Conservation (phyloP, 2,888 invertebrate species). For the Monoplex corrugatus region DNA sequence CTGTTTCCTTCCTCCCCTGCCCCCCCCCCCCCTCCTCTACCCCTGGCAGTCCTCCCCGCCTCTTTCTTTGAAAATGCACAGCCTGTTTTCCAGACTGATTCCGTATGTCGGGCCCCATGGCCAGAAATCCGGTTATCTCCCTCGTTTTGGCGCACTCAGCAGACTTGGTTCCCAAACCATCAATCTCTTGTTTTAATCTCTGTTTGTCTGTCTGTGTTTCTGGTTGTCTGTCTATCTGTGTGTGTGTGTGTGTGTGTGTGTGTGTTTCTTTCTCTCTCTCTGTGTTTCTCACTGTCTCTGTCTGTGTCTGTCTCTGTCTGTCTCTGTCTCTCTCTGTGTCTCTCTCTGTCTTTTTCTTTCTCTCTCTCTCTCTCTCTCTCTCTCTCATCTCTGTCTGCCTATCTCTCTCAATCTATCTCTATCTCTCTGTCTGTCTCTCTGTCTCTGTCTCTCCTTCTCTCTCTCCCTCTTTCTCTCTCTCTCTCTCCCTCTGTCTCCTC, state of each 20-base stretch:
- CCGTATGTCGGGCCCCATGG: too few relatives aligned
- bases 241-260: background rate
- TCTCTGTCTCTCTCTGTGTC: background rate
- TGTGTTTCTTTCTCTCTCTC: background rate
- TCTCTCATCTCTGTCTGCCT: background rate
- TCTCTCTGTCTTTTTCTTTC: constrained; percentile 6
- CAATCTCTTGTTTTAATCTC: too few relatives aligned
- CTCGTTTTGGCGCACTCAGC: too few relatives aligned
- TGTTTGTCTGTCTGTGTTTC: background rate
- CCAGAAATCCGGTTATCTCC: too few relatives aligned
- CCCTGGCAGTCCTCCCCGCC: constrained; percentile 19
- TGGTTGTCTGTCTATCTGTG: too few relatives aligned
- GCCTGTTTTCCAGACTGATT: too few relatives aligned
- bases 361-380: constrained; percentile 32
- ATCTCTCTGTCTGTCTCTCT: constrained; percentile 9
- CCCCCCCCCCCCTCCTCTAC: too few relatives aligned
- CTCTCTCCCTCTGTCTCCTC: background rate
- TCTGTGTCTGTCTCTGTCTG: background rate
- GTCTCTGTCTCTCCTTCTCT: background rate
- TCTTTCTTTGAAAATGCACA: too few relatives aligned
- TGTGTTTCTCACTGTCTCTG: background rate
- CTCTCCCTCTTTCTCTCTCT: background rate
- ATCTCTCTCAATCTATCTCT: constrained; percentile 26
- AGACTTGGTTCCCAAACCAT: too few relatives aligned
- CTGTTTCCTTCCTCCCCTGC: background rate